Evolutionary conservation across 2,797 vertebrate genomes (phyloP).

Genomic region (Remorina albescens): DNA sequence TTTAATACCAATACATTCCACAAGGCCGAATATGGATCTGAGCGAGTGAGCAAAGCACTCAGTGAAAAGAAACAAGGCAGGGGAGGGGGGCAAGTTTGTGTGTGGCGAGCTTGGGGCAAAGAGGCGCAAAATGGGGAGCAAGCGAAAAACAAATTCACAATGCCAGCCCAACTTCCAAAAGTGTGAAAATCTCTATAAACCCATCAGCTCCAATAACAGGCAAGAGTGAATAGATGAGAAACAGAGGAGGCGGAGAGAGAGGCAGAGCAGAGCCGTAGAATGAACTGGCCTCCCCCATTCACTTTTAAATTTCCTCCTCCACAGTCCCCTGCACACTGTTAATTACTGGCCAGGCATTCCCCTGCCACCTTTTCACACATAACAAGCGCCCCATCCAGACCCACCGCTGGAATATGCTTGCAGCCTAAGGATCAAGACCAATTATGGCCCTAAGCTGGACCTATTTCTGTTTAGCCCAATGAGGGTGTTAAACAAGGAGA

Average conservation of each 20-base stretch:
- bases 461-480: constrained; percentile 85
- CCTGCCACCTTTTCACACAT: constrained; percentile 90
- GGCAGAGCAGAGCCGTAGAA: constrained; percentile 85
- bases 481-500: constrained; percentile 74
- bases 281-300: constrained; percentile 94
- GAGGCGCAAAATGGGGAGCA: constrained; percentile 63
- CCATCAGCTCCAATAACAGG: constrained; percentile 97
- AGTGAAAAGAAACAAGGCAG: constrained; percentile 43
- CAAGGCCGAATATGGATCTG: constrained; percentile 6
- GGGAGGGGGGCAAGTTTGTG: constrained; percentile 61
- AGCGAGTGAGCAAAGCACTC: constrained; percentile 18
- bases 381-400: constrained; percentile 80
- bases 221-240: constrained; percentile 91
- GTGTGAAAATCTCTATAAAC: constrained; percentile 98
- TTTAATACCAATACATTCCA: neutral
- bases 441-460: constrained; percentile 85
- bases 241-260: constrained; percentile 83
- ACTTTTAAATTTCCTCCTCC: constrained; percentile 97
- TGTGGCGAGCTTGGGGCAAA: constrained; percentile 60
- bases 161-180: constrained; percentile 88
- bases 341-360: constrained; percentile 93
- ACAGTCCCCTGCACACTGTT: constrained; percentile 96
- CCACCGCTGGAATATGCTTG: constrained; percentile 83
- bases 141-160: constrained; percentile 82
- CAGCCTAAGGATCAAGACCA: constrained; percentile 85